Conservation (phyloP, 2,888 invertebrate species). For the Eristalis pertinax region DNA sequence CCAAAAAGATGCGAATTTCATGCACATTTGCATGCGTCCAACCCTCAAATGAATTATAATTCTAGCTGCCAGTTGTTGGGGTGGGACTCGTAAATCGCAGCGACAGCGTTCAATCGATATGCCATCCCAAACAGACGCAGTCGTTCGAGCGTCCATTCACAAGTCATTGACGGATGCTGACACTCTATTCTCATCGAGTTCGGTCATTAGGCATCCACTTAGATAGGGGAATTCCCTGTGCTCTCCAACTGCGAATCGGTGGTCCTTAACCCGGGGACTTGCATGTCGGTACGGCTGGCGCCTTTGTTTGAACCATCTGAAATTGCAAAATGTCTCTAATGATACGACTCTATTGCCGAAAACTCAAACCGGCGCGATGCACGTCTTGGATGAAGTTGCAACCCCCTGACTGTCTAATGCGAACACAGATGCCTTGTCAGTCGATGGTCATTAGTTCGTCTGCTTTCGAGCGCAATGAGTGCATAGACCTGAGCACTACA, state of each 20-base stretch:
- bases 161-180: constrained; percentile 15
- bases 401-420: not conserved
- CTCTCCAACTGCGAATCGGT: not conserved
- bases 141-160: not conserved
- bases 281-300: not conserved
- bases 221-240: not conserved
- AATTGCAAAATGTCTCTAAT: not conserved
- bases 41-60: not conserved
- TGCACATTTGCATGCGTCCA: not conserved
- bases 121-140: not conserved
- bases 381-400: not conserved
- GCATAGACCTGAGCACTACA: not conserved
- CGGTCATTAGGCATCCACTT: constrained; percentile 13
- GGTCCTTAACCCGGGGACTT: not conserved
- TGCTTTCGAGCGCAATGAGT: not conserved
- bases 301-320: not conserved
- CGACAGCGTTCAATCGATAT: no score
- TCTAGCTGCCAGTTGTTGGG: not conserved
- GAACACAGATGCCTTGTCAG: not conserved
- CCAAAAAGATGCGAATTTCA: not conserved
- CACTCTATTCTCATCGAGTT: constrained; percentile 23
- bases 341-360: not conserved
- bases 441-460: not conserved
- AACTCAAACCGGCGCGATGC: not conserved
- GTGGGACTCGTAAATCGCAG: not conserved